A percentile compares a stretch with the other conserved stretches of the same genome.
phyloP scores from a whole-genome alignment of 2,113 vertebrate species.

The Pseudolaguvia tuberculata region DNA sequence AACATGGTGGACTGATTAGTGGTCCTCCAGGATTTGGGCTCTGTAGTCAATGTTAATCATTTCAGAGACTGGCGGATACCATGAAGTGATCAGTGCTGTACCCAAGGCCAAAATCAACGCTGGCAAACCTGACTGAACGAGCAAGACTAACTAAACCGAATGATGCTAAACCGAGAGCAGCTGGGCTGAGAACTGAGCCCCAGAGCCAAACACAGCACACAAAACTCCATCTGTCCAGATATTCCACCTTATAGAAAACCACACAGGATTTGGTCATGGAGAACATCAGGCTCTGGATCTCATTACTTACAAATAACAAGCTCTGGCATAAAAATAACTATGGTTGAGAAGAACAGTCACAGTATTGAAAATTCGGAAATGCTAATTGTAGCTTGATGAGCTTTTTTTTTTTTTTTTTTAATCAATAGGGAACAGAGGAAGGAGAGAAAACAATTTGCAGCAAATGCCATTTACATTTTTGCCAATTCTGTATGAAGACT shows the following conservation, averaged over 20 bases:
- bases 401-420: no score
- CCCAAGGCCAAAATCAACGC: background rate
- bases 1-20: background rate
- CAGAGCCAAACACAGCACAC: background rate
- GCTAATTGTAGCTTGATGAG: no score
- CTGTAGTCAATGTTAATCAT: background rate
- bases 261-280: background rate
- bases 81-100: background rate
- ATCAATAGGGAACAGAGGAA: no score
- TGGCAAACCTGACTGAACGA: constrained; percentile 5
- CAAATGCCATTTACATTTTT: no score
- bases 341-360: background rate
- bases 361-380: no score
- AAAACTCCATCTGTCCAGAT: constrained; percentile 15
- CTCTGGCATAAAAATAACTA: background rate
- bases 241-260: background rate
- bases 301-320: background rate
- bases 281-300: background rate
- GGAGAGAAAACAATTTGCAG: no score
- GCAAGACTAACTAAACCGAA: constrained; percentile 6
- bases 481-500: no score
- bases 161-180: constrained; percentile 8
- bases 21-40: constrained; percentile 14
- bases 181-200: background rate
- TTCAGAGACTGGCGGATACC: constrained; percentile 11